A percentile compares a stretch with the other conserved stretches of the same genome.
phyloP scores from a whole-genome alignment of 2,113 vertebrate species.

The Sarotherodon lohbergeri region DNA sequence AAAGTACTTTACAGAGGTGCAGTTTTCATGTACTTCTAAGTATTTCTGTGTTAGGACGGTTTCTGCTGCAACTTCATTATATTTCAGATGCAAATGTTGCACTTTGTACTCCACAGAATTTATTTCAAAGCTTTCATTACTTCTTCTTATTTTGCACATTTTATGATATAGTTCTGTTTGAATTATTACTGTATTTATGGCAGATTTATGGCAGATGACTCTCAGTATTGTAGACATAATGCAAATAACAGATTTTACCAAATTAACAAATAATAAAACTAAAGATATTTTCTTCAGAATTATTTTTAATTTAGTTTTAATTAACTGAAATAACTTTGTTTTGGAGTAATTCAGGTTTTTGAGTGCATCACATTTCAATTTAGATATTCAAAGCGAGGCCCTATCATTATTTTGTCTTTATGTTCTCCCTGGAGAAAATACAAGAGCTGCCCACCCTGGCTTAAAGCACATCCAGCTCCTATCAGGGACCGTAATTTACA shows the following conservation, averaged over 20 bases:
- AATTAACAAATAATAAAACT: neutral
- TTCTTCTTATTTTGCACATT: neutral
- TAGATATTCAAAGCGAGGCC: accelerated
- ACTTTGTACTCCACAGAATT: accelerated
- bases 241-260: neutral
- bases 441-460: neutral
- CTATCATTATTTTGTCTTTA: neutral
- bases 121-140: neutral
- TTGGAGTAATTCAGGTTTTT: neutral
- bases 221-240: accelerated
- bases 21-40: neutral
- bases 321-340: neutral
- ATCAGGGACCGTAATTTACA: neutral
- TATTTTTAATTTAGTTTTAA: neutral
- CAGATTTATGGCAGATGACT: neutral
- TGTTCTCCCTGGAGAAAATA: accelerated
- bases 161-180: neutral
- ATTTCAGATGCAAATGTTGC: neutral
- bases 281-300: neutral
- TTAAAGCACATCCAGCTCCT: neutral
- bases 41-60: neutral
- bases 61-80: neutral
- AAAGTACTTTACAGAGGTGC: neutral
- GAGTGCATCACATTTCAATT: neutral
- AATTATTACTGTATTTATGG: neutral